Evolutionary conservation across 2,113 vertebrate genomes (phyloP), one percentile per base, ranked within the genome.

Genomic region (Haliaeetus leucogaster): DNA sequence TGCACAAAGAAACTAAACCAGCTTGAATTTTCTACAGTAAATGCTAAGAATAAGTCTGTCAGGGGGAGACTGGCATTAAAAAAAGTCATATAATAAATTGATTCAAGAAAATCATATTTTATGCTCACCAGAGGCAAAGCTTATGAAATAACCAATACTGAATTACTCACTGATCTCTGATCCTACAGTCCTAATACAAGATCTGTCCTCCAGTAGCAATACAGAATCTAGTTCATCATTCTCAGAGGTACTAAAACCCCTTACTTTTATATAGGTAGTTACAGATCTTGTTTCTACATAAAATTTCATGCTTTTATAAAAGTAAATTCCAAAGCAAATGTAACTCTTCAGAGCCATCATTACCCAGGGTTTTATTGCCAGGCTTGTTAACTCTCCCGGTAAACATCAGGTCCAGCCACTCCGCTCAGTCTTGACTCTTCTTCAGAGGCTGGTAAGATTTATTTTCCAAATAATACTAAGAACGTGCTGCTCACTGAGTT

Each of bases 251-350:
- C 72, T 43, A 67, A 92, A 86, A 5, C 10, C 6, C 8, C 16
- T 85, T 53, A 11, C 29, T 73, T 96, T 94, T 89, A 85, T 82
- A 67, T 38, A 63, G 38, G 13, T 52, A 9, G 38, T 80, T 93
- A 66, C 10, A 74, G 55, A 53, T 77, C 74, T 89, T 82, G 63
- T 50, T 91, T 55, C 53, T 82, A 72, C 62, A 55, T 81, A 86
- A 93, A 88, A 94, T 70, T 62, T 93, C 82, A 79, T 95, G 87
- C 89, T 97, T 97, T 93, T 95, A 77, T 88, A 92, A 87, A 95
- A 78, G 21, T 56, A 83, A 96, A 97, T 97, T 97, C 97, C 85
- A 84, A 92, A 90, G 79, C 89, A 90, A 94, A 97, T 79, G 84
- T 66, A 94, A 72, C 66, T 80, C 78, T 94, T 92, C 65, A 63